A percentile compares a stretch with the other conserved stretches of the same genome.
phyloP scores from a whole-genome alignment of 2,888 invertebrate species.

The Alitta virens region DNA sequence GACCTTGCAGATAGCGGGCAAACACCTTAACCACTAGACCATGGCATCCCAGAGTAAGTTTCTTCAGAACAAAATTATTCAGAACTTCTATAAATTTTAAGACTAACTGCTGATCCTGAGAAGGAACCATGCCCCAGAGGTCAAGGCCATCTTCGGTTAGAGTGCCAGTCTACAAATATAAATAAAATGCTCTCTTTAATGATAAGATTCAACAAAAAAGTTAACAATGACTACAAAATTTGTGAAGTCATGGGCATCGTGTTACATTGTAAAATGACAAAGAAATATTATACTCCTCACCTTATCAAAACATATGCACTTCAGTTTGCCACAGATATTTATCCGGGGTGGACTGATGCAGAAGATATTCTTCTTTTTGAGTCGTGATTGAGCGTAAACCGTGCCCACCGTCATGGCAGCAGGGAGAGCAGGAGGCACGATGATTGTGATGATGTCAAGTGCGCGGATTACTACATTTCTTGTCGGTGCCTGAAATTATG shows the following conservation, averaged over 20 bases:
- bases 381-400: slow-evolving; percentile 81
- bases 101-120: slow-evolving; percentile 28
- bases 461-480: slow-evolving; percentile 68
- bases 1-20: too few species aligned
- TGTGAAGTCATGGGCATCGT: too few species aligned
- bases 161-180: slow-evolving; percentile 89
- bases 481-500: neutral
- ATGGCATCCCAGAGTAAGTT: neutral
- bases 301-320: slow-evolving; percentile 82
- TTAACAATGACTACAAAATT: too few species aligned
- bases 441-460: slow-evolving; percentile 89
- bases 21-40: too few species aligned
- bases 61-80: neutral
- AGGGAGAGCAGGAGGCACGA: slow-evolving; percentile 91
- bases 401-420: slow-evolving; percentile 93
- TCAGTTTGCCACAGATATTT: slow-evolving; percentile 74
- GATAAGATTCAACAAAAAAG: too few species aligned
- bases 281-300: too few species aligned
- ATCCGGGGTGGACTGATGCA: slow-evolving; percentile 92
- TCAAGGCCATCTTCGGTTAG: slow-evolving; percentile 85
- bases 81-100: neutral
- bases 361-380: slow-evolving; percentile 76
- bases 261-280: too few species aligned
- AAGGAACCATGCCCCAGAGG: slow-evolving; percentile 80
- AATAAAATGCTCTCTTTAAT: too few species aligned